Conservation (phyloP, 2,797 vertebrate genomes). For the Falco cherrug region DNA sequence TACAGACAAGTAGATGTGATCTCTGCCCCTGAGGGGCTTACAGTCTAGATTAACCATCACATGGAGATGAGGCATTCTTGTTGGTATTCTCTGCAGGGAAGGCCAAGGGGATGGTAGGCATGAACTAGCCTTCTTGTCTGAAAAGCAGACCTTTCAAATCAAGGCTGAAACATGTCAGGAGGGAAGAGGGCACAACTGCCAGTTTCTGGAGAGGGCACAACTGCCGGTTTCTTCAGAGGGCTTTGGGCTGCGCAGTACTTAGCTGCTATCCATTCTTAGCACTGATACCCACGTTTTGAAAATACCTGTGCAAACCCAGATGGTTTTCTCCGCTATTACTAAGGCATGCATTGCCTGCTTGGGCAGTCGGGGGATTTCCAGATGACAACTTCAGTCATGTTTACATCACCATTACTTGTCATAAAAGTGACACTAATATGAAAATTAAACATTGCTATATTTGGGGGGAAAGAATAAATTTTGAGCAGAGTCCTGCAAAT, state of each 20-base stretch:
- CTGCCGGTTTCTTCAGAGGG: background rate
- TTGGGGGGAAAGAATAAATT: background rate
- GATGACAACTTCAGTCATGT: background rate
- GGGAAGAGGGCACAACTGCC: background rate
- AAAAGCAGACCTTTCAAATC: background rate
- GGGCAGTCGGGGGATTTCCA: background rate
- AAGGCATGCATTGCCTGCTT: background rate
- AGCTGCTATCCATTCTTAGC: background rate
- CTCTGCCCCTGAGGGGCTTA: slow-evolving; percentile 39
- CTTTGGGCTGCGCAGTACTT: background rate
- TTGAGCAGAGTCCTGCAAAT: background rate
- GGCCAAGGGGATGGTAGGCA: background rate
- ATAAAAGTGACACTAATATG: background rate
- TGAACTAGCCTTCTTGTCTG: background rate
- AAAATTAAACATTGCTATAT: background rate
- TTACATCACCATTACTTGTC: background rate
- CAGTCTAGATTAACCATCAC: slow-evolving; percentile 45
- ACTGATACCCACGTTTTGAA: background rate
- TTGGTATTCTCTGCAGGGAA: slow-evolving; percentile 34
- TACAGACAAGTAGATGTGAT: slow-evolving; percentile 56
- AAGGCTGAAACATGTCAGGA: background rate
- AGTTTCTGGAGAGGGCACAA: background rate
- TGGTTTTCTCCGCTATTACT: background rate
- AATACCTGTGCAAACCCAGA: background rate
- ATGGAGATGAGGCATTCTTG: slow-evolving; percentile 11